Evolutionary conservation across 2,888 invertebrate species (phyloP).

Genomic region (Leistus spinibarbis): DNA sequence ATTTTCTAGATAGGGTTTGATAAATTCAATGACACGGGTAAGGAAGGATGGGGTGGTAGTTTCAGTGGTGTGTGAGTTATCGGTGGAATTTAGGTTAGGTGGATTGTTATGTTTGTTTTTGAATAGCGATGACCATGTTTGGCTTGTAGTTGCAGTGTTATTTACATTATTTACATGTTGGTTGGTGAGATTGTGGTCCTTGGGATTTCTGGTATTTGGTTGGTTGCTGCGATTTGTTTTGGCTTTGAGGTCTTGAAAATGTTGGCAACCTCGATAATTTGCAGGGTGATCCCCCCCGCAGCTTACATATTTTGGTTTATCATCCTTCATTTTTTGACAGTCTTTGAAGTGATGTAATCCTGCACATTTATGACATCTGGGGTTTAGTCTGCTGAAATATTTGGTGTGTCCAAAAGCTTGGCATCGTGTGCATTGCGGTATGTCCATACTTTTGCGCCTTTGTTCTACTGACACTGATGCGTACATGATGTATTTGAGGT

Average conservation of each 20-base stretch:
- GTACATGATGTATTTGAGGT: background rate
- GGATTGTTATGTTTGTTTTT: too few relatives aligned
- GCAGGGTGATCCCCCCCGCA: constrained; percentile 27
- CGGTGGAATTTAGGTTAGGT: too few relatives aligned
- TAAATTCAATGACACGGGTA: background rate
- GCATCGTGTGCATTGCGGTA: constrained; percentile 29
- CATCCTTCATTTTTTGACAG: constrained; percentile 14
- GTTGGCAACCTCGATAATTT: constrained; percentile 1
- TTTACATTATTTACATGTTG: background rate
- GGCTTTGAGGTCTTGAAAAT: background rate
- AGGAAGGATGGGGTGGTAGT: background rate
- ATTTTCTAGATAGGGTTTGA: constrained; percentile 24
- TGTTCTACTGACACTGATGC: too few relatives aligned
- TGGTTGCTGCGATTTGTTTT: constrained; percentile 1
- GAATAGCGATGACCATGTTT: too few relatives aligned
- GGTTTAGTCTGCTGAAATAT: constrained; percentile 22
- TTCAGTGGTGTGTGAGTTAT: too few relatives aligned
- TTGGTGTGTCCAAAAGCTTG: constrained; percentile 18
- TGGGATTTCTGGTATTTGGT: background rate
- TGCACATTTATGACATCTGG: constrained; percentile 24
- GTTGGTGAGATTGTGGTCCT: background rate
- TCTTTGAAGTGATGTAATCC: constrained; percentile 18
- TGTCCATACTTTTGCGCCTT: too few relatives aligned
- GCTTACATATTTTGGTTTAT: constrained; percentile 21
- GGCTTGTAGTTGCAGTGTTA: too few relatives aligned